Conservation (phyloP, 2,113 vertebrate species). For the Oreochromis spilurus region DNA sequence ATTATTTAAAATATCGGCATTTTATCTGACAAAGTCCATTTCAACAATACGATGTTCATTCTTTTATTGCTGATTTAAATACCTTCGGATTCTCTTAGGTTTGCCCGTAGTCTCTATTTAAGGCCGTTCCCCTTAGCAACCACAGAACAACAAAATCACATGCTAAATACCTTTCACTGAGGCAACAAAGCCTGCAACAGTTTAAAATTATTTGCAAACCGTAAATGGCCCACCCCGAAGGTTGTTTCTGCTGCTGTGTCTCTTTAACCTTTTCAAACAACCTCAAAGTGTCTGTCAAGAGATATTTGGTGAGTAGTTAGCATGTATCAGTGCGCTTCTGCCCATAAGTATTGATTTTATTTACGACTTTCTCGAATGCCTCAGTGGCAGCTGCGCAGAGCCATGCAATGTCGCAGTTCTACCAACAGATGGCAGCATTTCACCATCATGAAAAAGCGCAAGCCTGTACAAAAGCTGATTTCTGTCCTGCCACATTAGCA, state of each 20-base stretch:
- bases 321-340: neutral
- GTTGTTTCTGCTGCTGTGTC: neutral
- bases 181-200: neutral
- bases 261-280: neutral
- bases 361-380: neutral
- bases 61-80: neutral
- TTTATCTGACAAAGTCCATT: neutral
- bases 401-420: neutral
- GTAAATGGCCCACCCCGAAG: neutral
- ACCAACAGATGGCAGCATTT: constrained; percentile 49
- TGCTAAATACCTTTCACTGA: neutral
- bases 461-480: fast-evolving
- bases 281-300: neutral
- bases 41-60: neutral
- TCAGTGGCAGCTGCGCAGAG: neutral
- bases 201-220: fast-evolving
- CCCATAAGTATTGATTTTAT: neutral
- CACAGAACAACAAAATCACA: neutral
- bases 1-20: neutral
- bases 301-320: neutral
- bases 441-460: neutral
- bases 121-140: neutral
- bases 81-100: fast-evolving
- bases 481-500: neutral
- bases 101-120: neutral